Conservation (phyloP, 53 echinoderm and acorn worm genomes). For the Actinopyga echinites region DNA sequence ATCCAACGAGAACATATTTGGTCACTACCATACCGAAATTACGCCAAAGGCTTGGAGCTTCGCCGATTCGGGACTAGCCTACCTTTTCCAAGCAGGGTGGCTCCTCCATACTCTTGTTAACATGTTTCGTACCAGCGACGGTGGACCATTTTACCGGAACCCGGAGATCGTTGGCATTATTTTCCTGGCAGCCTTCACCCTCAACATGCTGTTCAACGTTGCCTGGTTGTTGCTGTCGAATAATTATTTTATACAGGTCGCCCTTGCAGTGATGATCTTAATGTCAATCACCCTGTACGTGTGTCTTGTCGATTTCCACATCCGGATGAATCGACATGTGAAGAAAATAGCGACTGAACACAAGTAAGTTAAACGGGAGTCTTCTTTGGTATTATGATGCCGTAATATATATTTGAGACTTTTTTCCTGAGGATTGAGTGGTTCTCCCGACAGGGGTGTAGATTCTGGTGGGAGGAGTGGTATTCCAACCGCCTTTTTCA, state of each 20-base stretch:
- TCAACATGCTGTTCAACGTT: constrained; percentile 59
- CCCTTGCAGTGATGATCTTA: constrained; percentile 27
- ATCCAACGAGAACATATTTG: constrained; percentile 34
- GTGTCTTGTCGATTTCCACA: constrained; percentile 48
- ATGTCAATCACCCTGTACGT: constrained; percentile 42
- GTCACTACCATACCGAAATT: constrained; percentile 44
- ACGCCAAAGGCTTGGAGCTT: constrained; percentile 62
- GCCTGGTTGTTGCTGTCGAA: constrained; percentile 65
- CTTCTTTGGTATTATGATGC: no score
- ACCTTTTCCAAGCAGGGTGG: constrained; percentile 48
- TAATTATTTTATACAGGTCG: constrained; percentile 33
- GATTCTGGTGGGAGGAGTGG: no score
- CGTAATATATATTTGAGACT: no score
- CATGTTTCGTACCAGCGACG: constrained; percentile 43
- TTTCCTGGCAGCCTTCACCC: constrained; percentile 43
- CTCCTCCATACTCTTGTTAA: constrained; percentile 40
- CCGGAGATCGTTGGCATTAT: constrained; percentile 47
- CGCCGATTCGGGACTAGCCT: constrained; percentile 49
- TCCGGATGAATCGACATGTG: constrained; percentile 46
- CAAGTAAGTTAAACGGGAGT: constrained; percentile 26
- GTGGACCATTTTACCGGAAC: constrained; percentile 50
- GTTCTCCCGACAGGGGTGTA: no score
- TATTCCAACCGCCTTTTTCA: no score
- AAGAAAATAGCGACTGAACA: constrained; percentile 47
- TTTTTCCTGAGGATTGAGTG: no score